phyloP scores from a whole-genome alignment of 2,797 vertebrate genomes.

The Acanthurus leucopareius region DNA sequence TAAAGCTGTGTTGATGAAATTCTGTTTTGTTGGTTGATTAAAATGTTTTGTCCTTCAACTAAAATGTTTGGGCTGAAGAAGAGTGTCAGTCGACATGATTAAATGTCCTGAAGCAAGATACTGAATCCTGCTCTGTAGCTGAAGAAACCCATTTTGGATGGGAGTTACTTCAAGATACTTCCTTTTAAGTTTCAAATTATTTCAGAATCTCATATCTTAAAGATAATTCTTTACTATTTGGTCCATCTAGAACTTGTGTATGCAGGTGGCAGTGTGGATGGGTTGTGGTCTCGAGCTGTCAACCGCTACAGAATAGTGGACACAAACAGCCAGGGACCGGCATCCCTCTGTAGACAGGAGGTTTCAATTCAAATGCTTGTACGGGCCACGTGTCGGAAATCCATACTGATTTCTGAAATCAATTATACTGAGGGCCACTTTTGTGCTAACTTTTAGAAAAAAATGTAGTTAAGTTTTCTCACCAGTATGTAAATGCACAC shows the following conservation, averaged over 20 bases:
- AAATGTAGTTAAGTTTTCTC: neutral
- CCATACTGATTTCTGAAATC: neutral
- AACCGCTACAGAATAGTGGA: constrained; percentile 95
- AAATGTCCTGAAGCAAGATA: neutral
- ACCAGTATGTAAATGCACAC: neutral
- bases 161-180: neutral
- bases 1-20: constrained; percentile 1
- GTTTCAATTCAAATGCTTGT: neutral
- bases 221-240: neutral
- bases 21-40: neutral
- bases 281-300: constrained; percentile 90
- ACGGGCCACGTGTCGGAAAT: neutral
- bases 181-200: neutral
- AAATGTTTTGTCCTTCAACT: neutral
- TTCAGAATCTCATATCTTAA: neutral
- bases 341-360: constrained; percentile 52
- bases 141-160: neutral
- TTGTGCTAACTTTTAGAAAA: neutral
- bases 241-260: constrained; percentile 43
- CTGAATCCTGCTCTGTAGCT: neutral
- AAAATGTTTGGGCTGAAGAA: neutral
- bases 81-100: constrained; percentile 1
- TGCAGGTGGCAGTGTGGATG: constrained; percentile 82
- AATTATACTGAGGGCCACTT: too few species aligned
- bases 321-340: constrained; percentile 87